These are phyloP conservation scores for Chiridota heheva DNA, from an alignment of 35 echinoderm and acorn worm genomes.

Conservation along the genomic window DNA sequence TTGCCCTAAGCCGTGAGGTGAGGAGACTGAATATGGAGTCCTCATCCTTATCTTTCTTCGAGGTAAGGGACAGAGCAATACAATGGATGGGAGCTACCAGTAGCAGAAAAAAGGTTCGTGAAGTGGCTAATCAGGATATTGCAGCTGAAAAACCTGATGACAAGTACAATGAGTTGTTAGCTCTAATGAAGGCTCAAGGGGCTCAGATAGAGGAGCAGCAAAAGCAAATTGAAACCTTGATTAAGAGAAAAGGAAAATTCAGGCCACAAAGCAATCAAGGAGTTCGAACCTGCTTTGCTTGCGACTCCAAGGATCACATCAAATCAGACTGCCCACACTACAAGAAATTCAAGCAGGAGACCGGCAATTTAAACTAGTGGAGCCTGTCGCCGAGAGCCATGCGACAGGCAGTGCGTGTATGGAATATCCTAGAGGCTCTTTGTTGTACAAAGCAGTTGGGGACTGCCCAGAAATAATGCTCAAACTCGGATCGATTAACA, in stretches of 20 bases:
- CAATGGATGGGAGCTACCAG: slow-evolving; percentile 18
- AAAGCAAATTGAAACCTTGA: slow-evolving; percentile 8
- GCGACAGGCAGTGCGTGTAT: not conserved
- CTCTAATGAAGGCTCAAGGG: not conserved
- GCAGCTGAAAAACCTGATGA: slow-evolving; percentile 3
- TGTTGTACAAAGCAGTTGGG: slow-evolving; percentile 47
- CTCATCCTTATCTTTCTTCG: slow-evolving; percentile 46
- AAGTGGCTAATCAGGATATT: not conserved
- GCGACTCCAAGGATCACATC: slow-evolving; percentile 6
- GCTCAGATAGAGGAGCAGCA: not conserved
- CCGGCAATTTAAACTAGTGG: slow-evolving; percentile 5
- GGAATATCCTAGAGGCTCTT: no score
- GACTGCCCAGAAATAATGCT: slow-evolving; percentile 28
- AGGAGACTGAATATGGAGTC: slow-evolving; percentile 30
- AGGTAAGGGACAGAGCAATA: slow-evolving; percentile 39
- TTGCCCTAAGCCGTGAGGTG: slow-evolving; percentile 34
- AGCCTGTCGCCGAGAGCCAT: slow-evolving; percentile 30
- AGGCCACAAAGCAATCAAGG: not conserved
- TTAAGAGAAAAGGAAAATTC: not conserved
- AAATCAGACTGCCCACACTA: slow-evolving; percentile 25
- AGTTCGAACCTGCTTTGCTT: not conserved
- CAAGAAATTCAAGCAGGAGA: not conserved
- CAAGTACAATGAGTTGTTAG: not conserved
- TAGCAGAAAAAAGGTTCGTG: slow-evolving; percentile 25
- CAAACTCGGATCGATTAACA: not conserved